A percentile compares a stretch with the other conserved stretches of the same genome.
phyloP scores from a whole-genome alignment of 2,888 invertebrate species.

The Volucella inflata region DNA sequence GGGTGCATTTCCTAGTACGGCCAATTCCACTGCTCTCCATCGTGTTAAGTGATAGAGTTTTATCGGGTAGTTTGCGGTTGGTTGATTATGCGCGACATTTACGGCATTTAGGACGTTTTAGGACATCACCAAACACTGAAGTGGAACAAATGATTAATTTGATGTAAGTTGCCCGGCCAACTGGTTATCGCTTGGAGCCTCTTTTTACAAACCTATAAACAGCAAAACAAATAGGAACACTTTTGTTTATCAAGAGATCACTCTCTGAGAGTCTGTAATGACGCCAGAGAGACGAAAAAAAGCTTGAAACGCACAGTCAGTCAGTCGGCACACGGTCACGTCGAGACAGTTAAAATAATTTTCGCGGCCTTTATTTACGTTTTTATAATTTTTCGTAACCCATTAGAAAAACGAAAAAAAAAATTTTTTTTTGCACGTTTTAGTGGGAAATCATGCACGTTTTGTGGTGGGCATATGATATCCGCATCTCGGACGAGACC shows the following conservation, averaged over 20 bases:
- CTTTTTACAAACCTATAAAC: not conserved
- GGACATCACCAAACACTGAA: conserved; percentile 30
- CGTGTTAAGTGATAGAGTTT: conserved; percentile 72
- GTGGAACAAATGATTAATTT: conserved; percentile 71
- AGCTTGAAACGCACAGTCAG: not conserved
- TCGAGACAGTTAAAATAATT: conserved; percentile 71
- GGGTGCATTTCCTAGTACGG: conserved; percentile 59
- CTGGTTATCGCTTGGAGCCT: conserved; percentile 33
- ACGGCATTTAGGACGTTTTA: conserved; percentile 28
- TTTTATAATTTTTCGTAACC: conserved; percentile 54
- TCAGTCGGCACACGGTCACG: conserved; percentile 40
- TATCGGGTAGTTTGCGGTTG: conserved; percentile 71
- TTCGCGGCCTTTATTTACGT: conserved; percentile 68
- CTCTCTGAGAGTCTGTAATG: not conserved
- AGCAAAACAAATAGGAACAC: conserved; percentile 22
- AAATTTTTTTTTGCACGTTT: conserved; percentile 36
- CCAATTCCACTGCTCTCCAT: conserved; percentile 64
- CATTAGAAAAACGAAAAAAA: conserved; percentile 41
- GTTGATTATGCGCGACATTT: conserved; percentile 59
- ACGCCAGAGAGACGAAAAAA: not conserved
- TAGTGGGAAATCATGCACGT: conserved; percentile 59
- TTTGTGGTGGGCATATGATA: conserved; percentile 49
- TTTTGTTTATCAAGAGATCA: conserved; percentile 60
- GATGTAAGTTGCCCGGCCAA: conserved; percentile 57
- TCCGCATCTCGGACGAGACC: not conserved